Conservation (phyloP, 2,797 vertebrate genomes). For the Urocyon cinereoargenteus region DNA sequence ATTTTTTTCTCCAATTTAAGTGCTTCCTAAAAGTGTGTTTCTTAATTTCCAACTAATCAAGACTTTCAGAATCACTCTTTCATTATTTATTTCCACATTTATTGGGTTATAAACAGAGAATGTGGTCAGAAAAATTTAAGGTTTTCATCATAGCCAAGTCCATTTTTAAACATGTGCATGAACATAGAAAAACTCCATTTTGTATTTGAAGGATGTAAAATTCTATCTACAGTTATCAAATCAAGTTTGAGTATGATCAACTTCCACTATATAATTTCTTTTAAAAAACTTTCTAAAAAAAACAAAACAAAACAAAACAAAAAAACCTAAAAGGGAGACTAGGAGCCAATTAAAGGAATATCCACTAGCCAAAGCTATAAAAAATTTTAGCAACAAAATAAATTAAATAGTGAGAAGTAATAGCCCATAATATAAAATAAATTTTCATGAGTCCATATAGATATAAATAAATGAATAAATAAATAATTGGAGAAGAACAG, state of each 20-base stretch:
- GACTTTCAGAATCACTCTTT: neutral
- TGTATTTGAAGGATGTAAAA: neutral
- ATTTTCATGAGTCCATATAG: neutral
- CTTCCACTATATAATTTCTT: neutral
- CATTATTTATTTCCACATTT: neutral
- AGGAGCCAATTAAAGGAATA: neutral
- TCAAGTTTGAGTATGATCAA: neutral
- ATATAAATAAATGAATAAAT: neutral
- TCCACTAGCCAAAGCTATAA: neutral
- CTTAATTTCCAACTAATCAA: constrained; percentile 4
- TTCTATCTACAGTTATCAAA: neutral
- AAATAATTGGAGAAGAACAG: neutral
- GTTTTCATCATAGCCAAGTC: neutral
- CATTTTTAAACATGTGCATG: neutral
- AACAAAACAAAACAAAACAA: neutral
- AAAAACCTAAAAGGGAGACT: neutral
- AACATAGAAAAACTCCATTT: neutral
- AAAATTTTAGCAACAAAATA: neutral
- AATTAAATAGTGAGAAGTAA: neutral
- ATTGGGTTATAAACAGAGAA: neutral
- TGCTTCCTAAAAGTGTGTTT: neutral
- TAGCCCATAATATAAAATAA: neutral
- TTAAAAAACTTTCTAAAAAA: neutral
- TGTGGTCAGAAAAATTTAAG: neutral
- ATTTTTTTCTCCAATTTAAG: neutral